Conservation (phyloP, 2,888 invertebrate genomes). For the Dryadula phaetusa region DNA sequence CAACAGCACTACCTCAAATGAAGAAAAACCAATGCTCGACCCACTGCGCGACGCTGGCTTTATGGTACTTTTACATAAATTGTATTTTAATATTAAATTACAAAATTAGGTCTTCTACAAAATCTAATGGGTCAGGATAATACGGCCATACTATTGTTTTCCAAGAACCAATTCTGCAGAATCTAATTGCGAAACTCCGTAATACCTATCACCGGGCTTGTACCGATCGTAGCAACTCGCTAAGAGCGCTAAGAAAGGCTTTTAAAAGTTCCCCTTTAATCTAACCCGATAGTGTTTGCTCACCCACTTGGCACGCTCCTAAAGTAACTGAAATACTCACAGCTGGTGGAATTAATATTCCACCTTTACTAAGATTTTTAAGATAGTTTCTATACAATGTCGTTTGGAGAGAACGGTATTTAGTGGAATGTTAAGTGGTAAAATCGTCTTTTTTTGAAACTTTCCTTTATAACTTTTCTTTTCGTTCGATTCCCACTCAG, state of each 20-base stretch:
- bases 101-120: not conserved
- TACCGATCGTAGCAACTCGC: slow-evolving; percentile 17
- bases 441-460: too few relatives aligned
- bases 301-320: slow-evolving; percentile 34
- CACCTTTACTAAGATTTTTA: not conserved
- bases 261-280: slow-evolving; percentile 48
- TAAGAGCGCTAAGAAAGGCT: slow-evolving; percentile 45
- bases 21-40: too few relatives aligned
- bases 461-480: too few relatives aligned
- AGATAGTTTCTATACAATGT: not conserved
- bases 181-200: slow-evolving; percentile 48
- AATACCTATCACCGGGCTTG: slow-evolving; percentile 43
- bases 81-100: not conserved
- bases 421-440: not conserved
- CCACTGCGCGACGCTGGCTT: too few relatives aligned
- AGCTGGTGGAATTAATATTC: slow-evolving; percentile 39
- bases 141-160: slow-evolving; percentile 31
- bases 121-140: not conserved
- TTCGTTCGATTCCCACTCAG: too few relatives aligned
- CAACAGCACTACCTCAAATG: too few relatives aligned
- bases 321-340: slow-evolving; percentile 29
- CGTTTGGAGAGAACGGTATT: not conserved
- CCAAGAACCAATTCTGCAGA: slow-evolving; percentile 34
- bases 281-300: slow-evolving; percentile 41
- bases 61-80: too few relatives aligned